Evolutionary conservation across 1,140 invertebrate species (phyloP).

Genomic region (Lasioglossum baleicum): DNA sequence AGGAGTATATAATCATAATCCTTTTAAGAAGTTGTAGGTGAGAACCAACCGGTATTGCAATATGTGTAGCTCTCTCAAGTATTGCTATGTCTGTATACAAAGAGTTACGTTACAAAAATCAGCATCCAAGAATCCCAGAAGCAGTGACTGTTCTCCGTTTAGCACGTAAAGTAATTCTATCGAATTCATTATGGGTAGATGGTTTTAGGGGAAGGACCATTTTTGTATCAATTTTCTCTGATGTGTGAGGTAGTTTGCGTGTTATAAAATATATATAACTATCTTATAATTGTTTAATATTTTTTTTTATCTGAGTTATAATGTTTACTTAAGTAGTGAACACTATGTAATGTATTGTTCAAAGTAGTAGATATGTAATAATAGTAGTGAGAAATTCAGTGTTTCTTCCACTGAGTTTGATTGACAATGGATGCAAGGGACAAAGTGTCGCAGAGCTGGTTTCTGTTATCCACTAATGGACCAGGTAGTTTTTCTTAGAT

Average conservation of each 20-base stretch:
- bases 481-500: too few species aligned
- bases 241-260: constrained; percentile 12
- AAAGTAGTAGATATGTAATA: constrained; percentile 55
- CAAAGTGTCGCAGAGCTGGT: constrained; percentile 68
- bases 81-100: constrained; percentile 92
- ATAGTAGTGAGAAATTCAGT: constrained; percentile 60
- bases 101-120: too few species aligned
- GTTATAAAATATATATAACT: not conserved
- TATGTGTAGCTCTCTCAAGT: constrained; percentile 93
- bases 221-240: not conserved
- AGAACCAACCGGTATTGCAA: constrained; percentile 93
- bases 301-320: constrained; percentile 22
- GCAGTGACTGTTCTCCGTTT: constrained; percentile 92
- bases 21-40: constrained; percentile 91
- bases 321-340: constrained; percentile 18
- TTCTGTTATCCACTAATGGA: too few species aligned
- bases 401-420: constrained; percentile 66
- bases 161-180: constrained; percentile 84
- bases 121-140: constrained; percentile 88
- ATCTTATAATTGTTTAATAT: not conserved
- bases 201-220: not conserved
- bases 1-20: constrained; percentile 94
- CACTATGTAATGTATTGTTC: constrained; percentile 1
- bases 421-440: constrained; percentile 62
- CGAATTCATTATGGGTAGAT: not conserved